Evolutionary conservation across 2,797 vertebrate genomes (phyloP), one percentile per base, ranked within the genome.

Genomic region (Galaxias olidus): DNA sequence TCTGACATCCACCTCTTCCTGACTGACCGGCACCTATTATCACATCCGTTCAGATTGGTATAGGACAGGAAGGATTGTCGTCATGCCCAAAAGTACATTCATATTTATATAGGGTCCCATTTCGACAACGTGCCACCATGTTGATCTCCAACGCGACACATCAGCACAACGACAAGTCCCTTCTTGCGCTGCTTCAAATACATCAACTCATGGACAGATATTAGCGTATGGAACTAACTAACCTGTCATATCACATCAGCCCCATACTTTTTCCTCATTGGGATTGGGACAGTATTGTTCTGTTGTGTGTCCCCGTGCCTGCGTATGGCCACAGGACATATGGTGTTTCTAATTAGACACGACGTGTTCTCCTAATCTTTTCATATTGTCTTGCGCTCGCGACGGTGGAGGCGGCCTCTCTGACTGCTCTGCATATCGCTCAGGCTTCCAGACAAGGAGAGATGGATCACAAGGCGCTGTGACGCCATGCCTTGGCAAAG

Each of bases 221-320:
- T 79, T 30, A 30, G 30, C 66, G 66, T 59, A 74, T 84, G 71
- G 71, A 82, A 73, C 70, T 59, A 71, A 69, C 61, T 61, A 69
- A 75, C 43, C 72, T 77, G 79, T 83, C 78, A 59, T 76, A 75
- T 75, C 50, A 49, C 69, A 82, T 83, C 76, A 80, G 71, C 58
- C 52, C 9, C 12, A 52, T 76, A 59, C 0, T 80, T 64, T 71
- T 49, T 84, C 69, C 69, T 4, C 17, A 71, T 71, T 30, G 30
- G 30, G 30, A 30, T 30, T 30, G 30, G 30, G 30, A 30, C 6
- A 3, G 30, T 30, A 6, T 30, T 30, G 30, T 30, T 75, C 61
- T 66, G 52, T 75, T 66, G 65, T 54, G 12, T 30, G 50, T 55
- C 48, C 55, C 19, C 46, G 58, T 41, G 20, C 42, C 47, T 40